Percentiles rank a stretch among this genome's conserved stretches.
Evolutionary conservation across 2,113 vertebrate species (phyloP).

Genomic region (Chauna torquata): DNA sequence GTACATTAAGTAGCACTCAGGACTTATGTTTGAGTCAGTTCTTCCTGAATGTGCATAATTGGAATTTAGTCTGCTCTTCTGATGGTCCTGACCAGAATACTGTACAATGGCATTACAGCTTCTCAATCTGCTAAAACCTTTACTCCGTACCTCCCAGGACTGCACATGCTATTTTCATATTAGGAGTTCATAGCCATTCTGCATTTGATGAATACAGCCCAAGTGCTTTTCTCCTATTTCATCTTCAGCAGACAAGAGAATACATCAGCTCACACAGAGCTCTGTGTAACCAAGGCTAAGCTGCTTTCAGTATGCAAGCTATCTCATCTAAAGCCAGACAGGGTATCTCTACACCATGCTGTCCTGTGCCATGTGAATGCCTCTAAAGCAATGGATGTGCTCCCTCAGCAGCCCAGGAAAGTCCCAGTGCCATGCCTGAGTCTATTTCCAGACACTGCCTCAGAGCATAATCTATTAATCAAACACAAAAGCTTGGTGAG

Average conservation of each 20-base stretch:
- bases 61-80: background rate
- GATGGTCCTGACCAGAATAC: background rate
- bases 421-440: background rate
- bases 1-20: background rate
- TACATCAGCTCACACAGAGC: background rate
- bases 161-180: background rate
- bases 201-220: background rate
- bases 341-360: background rate
- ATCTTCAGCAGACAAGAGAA: background rate
- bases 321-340: background rate
- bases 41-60: background rate
- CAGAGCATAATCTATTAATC: background rate
- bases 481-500: background rate
- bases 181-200: background rate
- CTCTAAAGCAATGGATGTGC: background rate
- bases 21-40: background rate
- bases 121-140: background rate
- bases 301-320: background rate
- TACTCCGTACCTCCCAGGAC: background rate
- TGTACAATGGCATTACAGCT: background rate
- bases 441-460: background rate
- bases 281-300: background rate
- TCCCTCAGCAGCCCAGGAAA: background rate
- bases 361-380: background rate
- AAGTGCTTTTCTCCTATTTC: conserved; percentile 8